A percentile compares a stretch with the other conserved stretches of the same genome.
These are phyloP conservation scores for Eudasyphora cyanicolor DNA, from an alignment of 2,888 invertebrate genomes.

Conservation along the genomic window DNA sequence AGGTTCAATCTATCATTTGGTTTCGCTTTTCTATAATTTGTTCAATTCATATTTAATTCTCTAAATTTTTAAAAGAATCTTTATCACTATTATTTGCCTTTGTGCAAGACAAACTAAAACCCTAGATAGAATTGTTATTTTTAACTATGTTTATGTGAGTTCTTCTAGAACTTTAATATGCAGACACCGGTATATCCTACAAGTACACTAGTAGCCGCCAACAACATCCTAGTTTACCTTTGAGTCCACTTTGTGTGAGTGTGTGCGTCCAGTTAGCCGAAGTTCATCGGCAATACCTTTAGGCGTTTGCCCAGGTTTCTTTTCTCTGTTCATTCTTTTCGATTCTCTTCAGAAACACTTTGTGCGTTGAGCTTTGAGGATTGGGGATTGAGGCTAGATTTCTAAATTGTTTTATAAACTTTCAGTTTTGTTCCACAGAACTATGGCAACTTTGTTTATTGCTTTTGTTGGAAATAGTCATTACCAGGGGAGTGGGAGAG, in stretches of 20 bases:
- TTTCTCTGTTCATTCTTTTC: neutral
- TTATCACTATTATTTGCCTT: too few relatives aligned
- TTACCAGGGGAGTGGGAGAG: neutral
- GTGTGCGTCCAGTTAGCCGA: neutral
- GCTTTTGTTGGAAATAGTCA: neutral
- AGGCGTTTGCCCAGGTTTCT: neutral
- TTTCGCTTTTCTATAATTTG: too few relatives aligned
- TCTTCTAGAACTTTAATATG: neutral
- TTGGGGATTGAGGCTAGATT: slow-evolving; percentile 8
- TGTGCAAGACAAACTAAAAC: too few relatives aligned
- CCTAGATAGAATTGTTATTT: too few relatives aligned
- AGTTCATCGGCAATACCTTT: neutral
- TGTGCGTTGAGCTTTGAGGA: neutral
- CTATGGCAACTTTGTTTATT: neutral
- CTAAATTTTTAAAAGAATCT: too few relatives aligned
- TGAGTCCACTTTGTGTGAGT: neutral
- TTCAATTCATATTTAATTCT: too few relatives aligned
- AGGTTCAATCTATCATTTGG: too few relatives aligned
- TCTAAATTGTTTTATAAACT: slow-evolving; percentile 32
- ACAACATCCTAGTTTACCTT: neutral
- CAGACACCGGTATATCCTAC: too few relatives aligned
- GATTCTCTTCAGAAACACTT: neutral
- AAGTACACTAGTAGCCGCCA: neutral
- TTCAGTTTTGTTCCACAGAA: neutral
- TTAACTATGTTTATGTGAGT: too few relatives aligned